A percentile compares a stretch with the other conserved stretches of the same genome.
phyloP scores from a whole-genome alignment of 2,888 invertebrate species.

The Orchesella flavescens region DNA sequence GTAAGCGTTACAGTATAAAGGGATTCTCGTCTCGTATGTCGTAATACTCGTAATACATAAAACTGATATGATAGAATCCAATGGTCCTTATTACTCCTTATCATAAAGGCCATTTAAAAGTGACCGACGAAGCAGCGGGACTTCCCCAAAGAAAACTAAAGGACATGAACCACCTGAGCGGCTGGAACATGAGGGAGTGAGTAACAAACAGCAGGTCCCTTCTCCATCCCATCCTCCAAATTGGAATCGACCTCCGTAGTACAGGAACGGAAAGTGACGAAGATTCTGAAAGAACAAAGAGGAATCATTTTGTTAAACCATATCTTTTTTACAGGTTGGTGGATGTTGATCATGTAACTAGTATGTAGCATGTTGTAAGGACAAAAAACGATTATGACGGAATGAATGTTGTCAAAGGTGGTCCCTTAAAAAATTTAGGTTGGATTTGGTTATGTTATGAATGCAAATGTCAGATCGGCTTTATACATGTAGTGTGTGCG shows the following conservation, averaged over 20 bases:
- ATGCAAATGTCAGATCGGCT: background rate
- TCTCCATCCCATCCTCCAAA: background rate
- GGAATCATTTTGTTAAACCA: background rate
- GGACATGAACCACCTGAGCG: conserved; percentile 49
- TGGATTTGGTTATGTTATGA: background rate
- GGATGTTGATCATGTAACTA: too few species aligned
- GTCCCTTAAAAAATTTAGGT: conserved; percentile 25
- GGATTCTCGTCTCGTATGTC: too few species aligned
- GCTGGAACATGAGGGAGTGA: conserved; percentile 28
- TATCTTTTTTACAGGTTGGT: conserved; percentile 19
- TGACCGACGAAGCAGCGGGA: conserved; percentile 56
- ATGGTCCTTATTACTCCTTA: background rate
- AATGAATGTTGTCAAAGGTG: conserved; percentile 38
- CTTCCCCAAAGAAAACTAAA: conserved; percentile 49
- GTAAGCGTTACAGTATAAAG: too few species aligned
- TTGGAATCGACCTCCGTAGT: background rate
- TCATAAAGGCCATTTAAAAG: conserved; percentile 38
- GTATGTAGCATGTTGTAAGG: background rate
- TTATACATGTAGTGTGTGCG: background rate
- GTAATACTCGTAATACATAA: too few species aligned
- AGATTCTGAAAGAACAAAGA: background rate
- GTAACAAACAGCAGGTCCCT: conserved; percentile 36
- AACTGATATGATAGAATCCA: background rate
- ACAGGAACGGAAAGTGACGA: background rate
- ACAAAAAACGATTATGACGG: conserved; percentile 12